Percentiles rank a stretch among this genome's conserved stretches.
phyloP scores from a whole-genome alignment of 2,113 vertebrate species.

The Neolamprologus kungweensis region DNA sequence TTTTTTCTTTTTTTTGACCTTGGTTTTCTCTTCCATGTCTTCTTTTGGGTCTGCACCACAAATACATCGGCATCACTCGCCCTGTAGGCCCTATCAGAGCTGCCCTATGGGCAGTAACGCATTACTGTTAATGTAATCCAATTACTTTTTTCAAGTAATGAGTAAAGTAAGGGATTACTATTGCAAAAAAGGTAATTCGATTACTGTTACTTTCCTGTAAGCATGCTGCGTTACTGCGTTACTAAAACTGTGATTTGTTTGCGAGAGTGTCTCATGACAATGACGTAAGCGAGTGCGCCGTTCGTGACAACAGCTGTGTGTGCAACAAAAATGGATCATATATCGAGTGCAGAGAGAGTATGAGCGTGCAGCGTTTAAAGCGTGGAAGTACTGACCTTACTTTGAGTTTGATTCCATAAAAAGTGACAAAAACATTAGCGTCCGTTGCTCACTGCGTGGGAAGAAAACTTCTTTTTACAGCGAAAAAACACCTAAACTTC shows the following conservation, averaged over 20 bases:
- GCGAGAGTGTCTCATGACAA: rapidly evolving
- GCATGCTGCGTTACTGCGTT: rapidly evolving
- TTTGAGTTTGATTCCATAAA: rapidly evolving
- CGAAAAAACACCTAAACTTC: rapidly evolving
- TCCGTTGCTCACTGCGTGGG: rapidly evolving
- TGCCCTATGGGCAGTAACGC: no score
- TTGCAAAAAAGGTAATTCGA: no score
- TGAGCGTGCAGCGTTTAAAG: no score
- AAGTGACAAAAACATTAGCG: no score
- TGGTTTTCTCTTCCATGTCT: rapidly evolving
- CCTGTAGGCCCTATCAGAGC: not conserved
- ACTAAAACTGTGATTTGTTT: rapidly evolving
- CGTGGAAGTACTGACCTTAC: no score
- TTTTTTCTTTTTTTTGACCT: no score
- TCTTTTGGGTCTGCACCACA: not conserved
- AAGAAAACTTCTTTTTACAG: no score
- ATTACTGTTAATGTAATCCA: rapidly evolving
- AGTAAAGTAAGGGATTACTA: no score
- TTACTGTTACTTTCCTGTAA: no score
- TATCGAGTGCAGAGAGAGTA: rapidly evolving
- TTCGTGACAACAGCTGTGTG: no score
- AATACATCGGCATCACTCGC: rapidly evolving
- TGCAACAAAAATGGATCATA: no score
- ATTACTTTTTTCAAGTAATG: no score
- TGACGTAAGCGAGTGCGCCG: rapidly evolving